A percentile compares a stretch with the other conserved stretches of the same genome.
Evolutionary conservation across 1,140 invertebrate genomes (phyloP).

Genomic region (Brachionus angularis): DNA sequence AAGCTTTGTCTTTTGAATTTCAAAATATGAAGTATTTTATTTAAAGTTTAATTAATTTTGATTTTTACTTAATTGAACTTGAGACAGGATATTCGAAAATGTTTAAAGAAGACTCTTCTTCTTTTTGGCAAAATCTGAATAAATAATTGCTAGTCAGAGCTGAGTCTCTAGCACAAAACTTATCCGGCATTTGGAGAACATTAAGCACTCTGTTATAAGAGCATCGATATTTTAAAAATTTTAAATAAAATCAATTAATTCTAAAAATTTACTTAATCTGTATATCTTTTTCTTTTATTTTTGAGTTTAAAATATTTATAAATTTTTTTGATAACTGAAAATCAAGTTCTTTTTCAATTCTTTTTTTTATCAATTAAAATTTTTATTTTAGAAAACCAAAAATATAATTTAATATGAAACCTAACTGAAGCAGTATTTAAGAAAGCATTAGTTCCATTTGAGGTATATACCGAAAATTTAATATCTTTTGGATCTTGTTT

Average conservation of each 20-base stretch:
- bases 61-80: not conserved
- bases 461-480: not conserved
- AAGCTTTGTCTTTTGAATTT: not conserved
- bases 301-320: not conserved
- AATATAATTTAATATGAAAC: no score
- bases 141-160: slow-evolving; percentile 3
- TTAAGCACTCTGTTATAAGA: not conserved
- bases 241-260: no score
- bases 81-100: slow-evolving; percentile 18
- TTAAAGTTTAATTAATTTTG: not conserved
- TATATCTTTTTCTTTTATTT: not conserved
- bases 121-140: slow-evolving; percentile 9
- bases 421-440: not conserved
- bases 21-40: not conserved
- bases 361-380: no score
- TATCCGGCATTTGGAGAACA: slow-evolving; percentile 5
- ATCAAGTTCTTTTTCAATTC: not conserved
- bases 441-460: slow-evolving; percentile 5
- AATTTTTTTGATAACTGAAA: slow-evolving; percentile 15
- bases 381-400: no score
- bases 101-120: not conserved
- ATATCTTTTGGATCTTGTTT: slow-evolving; percentile 28
- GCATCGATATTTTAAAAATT: no score
- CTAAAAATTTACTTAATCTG: slow-evolving; percentile 3
- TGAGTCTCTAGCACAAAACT: not conserved